A percentile compares a stretch with the other conserved stretches of the same genome.
Conservation (phyloP, 1,140 invertebrate genomes). For the Lordiphosa stackelbergi region DNA sequence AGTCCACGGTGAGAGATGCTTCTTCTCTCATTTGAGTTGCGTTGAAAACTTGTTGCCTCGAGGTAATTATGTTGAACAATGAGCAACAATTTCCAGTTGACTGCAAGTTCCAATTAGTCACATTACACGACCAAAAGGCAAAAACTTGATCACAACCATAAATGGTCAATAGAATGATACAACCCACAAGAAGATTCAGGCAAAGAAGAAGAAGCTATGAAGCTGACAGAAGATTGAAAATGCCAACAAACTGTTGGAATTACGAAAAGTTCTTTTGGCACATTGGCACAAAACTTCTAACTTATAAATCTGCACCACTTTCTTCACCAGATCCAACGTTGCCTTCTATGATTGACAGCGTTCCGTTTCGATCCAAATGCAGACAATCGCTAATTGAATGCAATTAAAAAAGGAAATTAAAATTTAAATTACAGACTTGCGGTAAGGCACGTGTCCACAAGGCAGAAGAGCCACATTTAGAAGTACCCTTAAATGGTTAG, state of each 20-base stretch:
- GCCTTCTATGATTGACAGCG: conserved; percentile 21
- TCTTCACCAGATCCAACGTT: background rate
- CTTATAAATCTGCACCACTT: no score
- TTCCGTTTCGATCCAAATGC: conserved; percentile 23
- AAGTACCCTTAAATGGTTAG: conserved; percentile 30
- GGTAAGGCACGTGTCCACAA: conserved; percentile 42
- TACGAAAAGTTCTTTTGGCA: no score
- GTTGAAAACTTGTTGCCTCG: conserved; percentile 3
- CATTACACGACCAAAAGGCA: conserved; percentile 38
- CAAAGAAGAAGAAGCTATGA: background rate
- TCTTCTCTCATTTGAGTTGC: conserved; percentile 28
- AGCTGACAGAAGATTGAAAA: no score
- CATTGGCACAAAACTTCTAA: no score
- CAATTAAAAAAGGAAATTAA: conserved; percentile 54
- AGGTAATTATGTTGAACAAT: conserved; percentile 56
- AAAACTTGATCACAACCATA: conserved; percentile 43
- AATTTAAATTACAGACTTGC: conserved; percentile 47
- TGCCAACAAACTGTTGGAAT: no score
- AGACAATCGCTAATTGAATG: conserved; percentile 47
- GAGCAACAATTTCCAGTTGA: conserved; percentile 38
- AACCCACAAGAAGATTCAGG: conserved; percentile 7
- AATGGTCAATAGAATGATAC: conserved; percentile 22
- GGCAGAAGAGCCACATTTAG: conserved; percentile 20
- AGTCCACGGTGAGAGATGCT: background rate
- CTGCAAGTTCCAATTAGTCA: conserved; percentile 49